phyloP scores from a whole-genome alignment of 92 coral and sea anemone species.

The Virgularia gustaviana region DNA sequence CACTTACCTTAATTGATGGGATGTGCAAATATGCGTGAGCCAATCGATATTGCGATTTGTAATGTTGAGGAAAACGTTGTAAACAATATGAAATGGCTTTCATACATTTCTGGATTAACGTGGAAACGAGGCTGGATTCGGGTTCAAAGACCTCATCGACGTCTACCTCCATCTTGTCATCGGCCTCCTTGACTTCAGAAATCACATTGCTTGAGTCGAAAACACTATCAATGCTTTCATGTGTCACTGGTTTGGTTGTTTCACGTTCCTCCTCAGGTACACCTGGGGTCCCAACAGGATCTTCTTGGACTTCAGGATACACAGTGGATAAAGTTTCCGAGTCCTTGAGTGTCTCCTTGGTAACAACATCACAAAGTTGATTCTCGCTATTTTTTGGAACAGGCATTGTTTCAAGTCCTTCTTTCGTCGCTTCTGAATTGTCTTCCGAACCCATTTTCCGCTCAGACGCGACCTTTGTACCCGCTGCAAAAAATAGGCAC shows the following conservation, averaged over 20 bases:
- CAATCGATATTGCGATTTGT: slow-evolving; percentile 93
- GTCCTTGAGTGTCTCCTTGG: no score
- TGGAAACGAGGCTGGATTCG: slow-evolving; percentile 49
- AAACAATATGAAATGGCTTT: slow-evolving; percentile 76
- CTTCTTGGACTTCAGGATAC: no score
- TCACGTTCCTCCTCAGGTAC: slow-evolving; percentile 5
- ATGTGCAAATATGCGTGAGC: slow-evolving; percentile 76
- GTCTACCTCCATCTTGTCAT: slow-evolving; percentile 35
- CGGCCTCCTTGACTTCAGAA: background rate
- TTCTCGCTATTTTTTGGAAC: no score
- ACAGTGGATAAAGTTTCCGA: no score
- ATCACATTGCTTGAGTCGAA: background rate
- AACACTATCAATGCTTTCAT: no score
- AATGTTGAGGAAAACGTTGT: slow-evolving; percentile 92
- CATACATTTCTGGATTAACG: slow-evolving; percentile 74
- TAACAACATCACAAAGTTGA: no score
- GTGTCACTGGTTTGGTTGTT: no score
- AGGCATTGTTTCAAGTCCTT: slow-evolving; percentile 17
- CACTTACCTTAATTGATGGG: slow-evolving; percentile 69
- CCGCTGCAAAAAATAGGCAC: background rate
- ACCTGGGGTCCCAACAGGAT: slow-evolving; percentile 9
- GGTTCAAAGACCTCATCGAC: slow-evolving; percentile 38
- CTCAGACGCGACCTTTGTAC: background rate
- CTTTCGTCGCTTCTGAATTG: background rate
- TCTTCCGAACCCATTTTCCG: background rate